A percentile compares a stretch with the other conserved stretches of the same genome.
These are phyloP conservation scores for Neotoma lepida DNA, from an alignment of 2,113 vertebrate species.

Conservation along the genomic window DNA sequence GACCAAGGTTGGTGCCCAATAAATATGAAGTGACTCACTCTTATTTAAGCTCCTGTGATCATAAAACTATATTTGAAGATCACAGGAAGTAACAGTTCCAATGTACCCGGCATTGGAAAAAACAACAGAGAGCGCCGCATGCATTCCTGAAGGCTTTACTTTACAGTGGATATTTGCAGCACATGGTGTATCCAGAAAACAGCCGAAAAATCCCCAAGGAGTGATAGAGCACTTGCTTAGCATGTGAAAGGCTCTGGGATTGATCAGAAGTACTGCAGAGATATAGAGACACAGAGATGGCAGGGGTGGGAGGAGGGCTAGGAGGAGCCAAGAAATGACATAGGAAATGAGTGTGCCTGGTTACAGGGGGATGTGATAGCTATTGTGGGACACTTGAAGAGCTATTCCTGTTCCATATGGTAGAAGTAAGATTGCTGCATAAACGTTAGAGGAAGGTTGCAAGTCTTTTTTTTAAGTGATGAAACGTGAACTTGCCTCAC, in stretches of 20 bases:
- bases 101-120: background rate
- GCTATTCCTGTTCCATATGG: slow-evolving; percentile 31
- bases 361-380: slow-evolving; percentile 5
- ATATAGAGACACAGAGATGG: background rate
- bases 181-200: background rate
- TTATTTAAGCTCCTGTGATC: background rate
- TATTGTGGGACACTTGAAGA: background rate
- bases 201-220: background rate
- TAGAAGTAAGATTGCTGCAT: slow-evolving; percentile 56
- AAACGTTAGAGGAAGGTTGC: slow-evolving; percentile 6
- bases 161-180: slow-evolving; percentile 37
- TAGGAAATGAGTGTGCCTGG: slow-evolving; percentile 11
- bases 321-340: background rate
- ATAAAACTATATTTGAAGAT: slow-evolving; percentile 30
- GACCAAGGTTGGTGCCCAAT: slow-evolving; percentile 31
- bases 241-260: background rate
- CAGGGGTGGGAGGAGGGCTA: background rate
- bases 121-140: background rate
- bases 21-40: slow-evolving; percentile 10
- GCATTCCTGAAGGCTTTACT: slow-evolving; percentile 24
- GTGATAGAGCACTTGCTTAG: background rate
- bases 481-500: slow-evolving; percentile 48
- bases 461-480: slow-evolving; percentile 56
- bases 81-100: background rate
- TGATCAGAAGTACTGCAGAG: background rate